These are phyloP conservation scores for Dioctria linearis DNA, from an alignment of 2,888 invertebrate species.

Conservation along the genomic window DNA sequence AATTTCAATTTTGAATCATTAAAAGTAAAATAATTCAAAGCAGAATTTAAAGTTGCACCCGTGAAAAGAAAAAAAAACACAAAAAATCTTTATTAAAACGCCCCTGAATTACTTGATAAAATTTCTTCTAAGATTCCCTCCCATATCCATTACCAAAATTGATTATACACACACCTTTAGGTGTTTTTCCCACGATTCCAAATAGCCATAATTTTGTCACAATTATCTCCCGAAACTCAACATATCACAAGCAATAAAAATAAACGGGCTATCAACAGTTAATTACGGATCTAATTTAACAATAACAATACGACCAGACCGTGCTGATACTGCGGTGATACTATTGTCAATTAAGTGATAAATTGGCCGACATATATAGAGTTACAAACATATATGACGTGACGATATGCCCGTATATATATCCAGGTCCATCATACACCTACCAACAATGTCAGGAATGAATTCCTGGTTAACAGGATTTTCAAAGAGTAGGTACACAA, in stretches of 20 bases:
- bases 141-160: not conserved
- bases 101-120: too few relatives aligned
- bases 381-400: not conserved
- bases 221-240: not conserved
- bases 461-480: not conserved
- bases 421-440: not conserved
- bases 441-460: too few relatives aligned
- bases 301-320: conserved; percentile 56
- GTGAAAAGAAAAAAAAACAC: too few relatives aligned
- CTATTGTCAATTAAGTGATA: conserved; percentile 57
- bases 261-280: conserved; percentile 56
- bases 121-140: not conserved
- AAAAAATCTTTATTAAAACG: not conserved
- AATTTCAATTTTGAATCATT: too few relatives aligned
- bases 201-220: not conserved
- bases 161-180: not conserved
- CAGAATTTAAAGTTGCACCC: not conserved
- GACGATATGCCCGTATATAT: not conserved
- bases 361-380: conserved; percentile 49
- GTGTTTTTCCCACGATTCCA: conserved; percentile 3
- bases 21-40: too few relatives aligned
- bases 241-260: conserved; percentile 49
- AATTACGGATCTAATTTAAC: conserved; percentile 59
- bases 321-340: conserved; percentile 56
- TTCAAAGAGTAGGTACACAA: too few relatives aligned